Conservation (phyloP, 2,113 vertebrate species). For the Entosphenus tridentatus region DNA sequence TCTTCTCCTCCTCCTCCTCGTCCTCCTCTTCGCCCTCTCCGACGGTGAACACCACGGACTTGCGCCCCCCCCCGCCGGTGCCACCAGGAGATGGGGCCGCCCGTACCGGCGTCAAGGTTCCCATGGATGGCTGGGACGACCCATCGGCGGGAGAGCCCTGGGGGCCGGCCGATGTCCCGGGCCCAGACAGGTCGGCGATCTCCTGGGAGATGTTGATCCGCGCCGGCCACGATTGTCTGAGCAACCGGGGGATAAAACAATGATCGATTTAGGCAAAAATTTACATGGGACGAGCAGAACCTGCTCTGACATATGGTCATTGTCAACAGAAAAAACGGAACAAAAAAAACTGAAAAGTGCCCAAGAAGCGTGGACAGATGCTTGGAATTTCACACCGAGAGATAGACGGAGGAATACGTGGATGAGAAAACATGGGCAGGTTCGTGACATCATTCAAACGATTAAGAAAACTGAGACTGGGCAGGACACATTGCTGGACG, state of each 20-base stretch:
- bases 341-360: no score
- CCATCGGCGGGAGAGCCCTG: neutral
- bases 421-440: no score
- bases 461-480: no score
- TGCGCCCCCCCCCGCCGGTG: conserved; percentile 3
- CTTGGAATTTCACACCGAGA: no score
- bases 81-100: no score
- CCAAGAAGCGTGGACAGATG: no score
- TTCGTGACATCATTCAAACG: no score
- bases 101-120: neutral
- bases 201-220: conserved; percentile 78
- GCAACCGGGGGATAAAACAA: conserved; percentile 7
- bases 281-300: no score
- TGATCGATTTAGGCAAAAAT: neutral
- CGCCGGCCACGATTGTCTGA: conserved; percentile 84
- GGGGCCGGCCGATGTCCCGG: conserved; percentile 4
- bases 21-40: conserved; percentile 90
- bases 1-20: conserved; percentile 38
- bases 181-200: conserved; percentile 40
- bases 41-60: conserved; percentile 43
- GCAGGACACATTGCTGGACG: no score
- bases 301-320: no score
- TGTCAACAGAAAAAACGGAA: no score
- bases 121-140: neutral
- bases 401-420: no score